Evolutionary conservation across 2,797 vertebrate species (phyloP).

Genomic region (Dromococcyx pavoninus): DNA sequence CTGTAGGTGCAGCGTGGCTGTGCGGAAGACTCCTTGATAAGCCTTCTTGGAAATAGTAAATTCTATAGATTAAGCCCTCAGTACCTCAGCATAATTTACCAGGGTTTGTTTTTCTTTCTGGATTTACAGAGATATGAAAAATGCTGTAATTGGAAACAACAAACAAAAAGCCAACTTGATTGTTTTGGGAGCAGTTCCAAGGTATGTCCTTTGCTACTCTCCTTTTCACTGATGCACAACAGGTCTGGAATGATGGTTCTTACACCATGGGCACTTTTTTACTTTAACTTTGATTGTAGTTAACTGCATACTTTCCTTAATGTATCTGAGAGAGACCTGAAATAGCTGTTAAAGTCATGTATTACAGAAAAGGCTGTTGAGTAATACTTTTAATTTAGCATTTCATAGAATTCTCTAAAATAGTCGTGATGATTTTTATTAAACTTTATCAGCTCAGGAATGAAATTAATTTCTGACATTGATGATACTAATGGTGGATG

Average conservation of each 20-base stretch:
- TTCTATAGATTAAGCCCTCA: constrained; percentile 66
- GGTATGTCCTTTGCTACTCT: constrained; percentile 80
- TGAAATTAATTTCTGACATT: constrained; percentile 1
- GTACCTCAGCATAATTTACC: constrained; percentile 70
- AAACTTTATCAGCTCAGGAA: not conserved
- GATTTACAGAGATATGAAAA: constrained; percentile 98
- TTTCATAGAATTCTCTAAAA: not conserved
- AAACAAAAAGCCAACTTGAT: constrained; percentile 99
- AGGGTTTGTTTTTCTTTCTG: constrained; percentile 74
- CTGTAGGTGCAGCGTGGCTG: constrained; percentile 23
- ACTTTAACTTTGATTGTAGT: constrained; percentile 48
- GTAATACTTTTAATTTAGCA: constrained; percentile 46
- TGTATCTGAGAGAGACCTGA: constrained; percentile 43
- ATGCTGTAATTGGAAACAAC: constrained; percentile 99
- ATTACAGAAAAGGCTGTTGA: constrained; percentile 32
- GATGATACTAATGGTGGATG: not conserved
- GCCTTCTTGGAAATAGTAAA: constrained; percentile 49
- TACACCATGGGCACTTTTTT: constrained; percentile 54
- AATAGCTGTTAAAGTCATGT: constrained; percentile 38
- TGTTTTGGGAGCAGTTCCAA: constrained; percentile 97
- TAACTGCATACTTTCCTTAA: constrained; percentile 45
- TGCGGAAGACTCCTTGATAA: constrained; percentile 34
- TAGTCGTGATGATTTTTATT: constrained; percentile 6
- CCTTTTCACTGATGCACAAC: constrained; percentile 65
- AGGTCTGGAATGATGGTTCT: constrained; percentile 48